Evolutionary conservation across 2,113 vertebrate species (phyloP).

Genomic region (Seriola dumerili): DNA sequence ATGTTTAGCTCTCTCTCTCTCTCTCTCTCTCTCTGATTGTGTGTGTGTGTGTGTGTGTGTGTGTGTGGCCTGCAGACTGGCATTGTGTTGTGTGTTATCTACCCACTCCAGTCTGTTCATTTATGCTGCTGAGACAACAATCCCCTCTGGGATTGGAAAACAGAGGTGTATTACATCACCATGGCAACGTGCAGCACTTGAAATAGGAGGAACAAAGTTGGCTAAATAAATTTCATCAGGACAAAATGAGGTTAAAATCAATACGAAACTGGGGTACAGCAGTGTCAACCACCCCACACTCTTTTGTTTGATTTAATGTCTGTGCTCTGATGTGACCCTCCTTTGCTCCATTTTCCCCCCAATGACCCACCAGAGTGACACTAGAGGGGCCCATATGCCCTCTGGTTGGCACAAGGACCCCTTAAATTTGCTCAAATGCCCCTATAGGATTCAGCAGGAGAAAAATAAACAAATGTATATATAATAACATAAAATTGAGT

Average conservation of each 20-base stretch:
- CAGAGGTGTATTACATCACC: constrained; percentile 30
- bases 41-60: constrained; percentile 39
- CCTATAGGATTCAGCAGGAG: neutral
- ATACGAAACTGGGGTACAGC: neutral
- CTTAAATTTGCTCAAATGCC: too few species aligned
- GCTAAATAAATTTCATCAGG: constrained; percentile 1
- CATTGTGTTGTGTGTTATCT: constrained; percentile 71
- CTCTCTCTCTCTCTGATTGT: neutral
- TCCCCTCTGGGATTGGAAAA: constrained; percentile 18
- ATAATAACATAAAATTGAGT: neutral
- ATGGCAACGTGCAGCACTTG: neutral
- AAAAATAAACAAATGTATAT: neutral
- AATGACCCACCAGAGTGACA: constrained; percentile 36
- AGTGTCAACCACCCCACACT: neutral
- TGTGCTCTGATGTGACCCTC: constrained; percentile 18
- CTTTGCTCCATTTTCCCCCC: constrained; percentile 3
- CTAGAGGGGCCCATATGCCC: constrained; percentile 30
- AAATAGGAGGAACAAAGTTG: neutral
- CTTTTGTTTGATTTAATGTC: constrained; percentile 21
- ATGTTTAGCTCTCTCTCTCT: neutral
- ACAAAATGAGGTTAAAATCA: constrained; percentile 1
- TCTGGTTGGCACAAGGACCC: constrained; percentile 4
- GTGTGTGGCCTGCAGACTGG: constrained; percentile 67
- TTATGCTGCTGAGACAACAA: constrained; percentile 65
- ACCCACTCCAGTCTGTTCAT: constrained; percentile 68